phyloP scores from a whole-genome alignment of 2,888 invertebrate species.

The Pyrrhia umbra region DNA sequence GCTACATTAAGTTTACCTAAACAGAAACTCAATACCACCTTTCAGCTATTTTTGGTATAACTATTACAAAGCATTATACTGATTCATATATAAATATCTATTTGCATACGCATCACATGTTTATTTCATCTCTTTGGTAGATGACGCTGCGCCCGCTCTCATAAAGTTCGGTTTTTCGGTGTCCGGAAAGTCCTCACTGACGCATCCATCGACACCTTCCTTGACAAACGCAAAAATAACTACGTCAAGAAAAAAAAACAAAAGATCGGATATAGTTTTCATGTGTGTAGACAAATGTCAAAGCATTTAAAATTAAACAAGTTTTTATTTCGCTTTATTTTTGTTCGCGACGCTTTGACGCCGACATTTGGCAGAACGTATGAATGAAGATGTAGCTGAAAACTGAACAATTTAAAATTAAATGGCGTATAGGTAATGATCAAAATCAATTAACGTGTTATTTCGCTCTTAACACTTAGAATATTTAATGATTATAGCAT shows the following conservation, averaged over 20 bases:
- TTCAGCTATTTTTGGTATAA: too few species aligned
- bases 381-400: slow-evolving; percentile 39
- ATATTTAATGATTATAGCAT: background rate
- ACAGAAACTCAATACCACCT: too few species aligned
- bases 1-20: too few species aligned
- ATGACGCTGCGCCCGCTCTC: slow-evolving; percentile 42
- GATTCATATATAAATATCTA: background rate
- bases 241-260: slow-evolving; percentile 71
- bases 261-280: slow-evolving; percentile 79
- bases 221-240: slow-evolving; percentile 78
- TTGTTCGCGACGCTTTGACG: slow-evolving; percentile 45
- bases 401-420: slow-evolving; percentile 12
- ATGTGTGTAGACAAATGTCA: slow-evolving; percentile 77
- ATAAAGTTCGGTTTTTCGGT: slow-evolving; percentile 43
- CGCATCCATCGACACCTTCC: slow-evolving; percentile 77
- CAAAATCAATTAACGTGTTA: slow-evolving; percentile 36
- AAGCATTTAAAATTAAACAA: slow-evolving; percentile 73
- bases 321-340: slow-evolving; percentile 62
- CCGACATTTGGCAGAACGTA: slow-evolving; percentile 18
- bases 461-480: too few species aligned
- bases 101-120: background rate
- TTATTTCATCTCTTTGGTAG: slow-evolving; percentile 17
- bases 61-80: background rate
- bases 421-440: slow-evolving; percentile 24
- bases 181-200: slow-evolving; percentile 74